A percentile compares a stretch with the other conserved stretches of the same genome.
phyloP scores from a whole-genome alignment of 1,140 invertebrate species.

The Drosophila ananassae region DNA sequence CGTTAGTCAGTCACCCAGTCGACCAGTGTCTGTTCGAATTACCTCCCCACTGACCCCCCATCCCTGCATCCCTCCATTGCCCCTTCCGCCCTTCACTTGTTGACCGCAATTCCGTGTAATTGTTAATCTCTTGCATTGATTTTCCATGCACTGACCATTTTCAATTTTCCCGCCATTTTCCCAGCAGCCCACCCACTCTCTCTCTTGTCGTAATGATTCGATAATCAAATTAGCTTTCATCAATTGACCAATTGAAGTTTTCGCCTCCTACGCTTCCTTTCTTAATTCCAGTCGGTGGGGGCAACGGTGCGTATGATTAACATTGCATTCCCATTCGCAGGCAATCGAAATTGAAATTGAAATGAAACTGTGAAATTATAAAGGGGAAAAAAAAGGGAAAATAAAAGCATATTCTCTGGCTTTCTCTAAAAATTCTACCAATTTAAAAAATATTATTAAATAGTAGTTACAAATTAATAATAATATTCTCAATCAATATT shows the following conservation, averaged over 20 bases:
- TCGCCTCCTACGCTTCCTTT: slow-evolving; percentile 1
- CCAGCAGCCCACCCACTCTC: not conserved
- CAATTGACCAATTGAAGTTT: slow-evolving; percentile 35
- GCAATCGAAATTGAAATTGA: not conserved
- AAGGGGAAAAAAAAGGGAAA: not conserved
- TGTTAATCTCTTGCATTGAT: slow-evolving; percentile 76
- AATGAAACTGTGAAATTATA: not conserved
- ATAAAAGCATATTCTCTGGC: too few relatives aligned
- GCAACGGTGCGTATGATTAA: slow-evolving; percentile 74
- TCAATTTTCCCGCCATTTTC: not conserved
- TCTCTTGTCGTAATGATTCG: slow-evolving; percentile 7
- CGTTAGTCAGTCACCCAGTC: not conserved
- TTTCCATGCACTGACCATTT: slow-evolving; percentile 34
- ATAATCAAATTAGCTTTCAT: slow-evolving; percentile 65
- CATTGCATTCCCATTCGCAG: slow-evolving; percentile 1
- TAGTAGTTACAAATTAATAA: too few relatives aligned
- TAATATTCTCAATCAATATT: too few relatives aligned
- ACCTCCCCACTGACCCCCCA: too few relatives aligned
- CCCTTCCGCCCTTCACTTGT: slow-evolving; percentile 24
- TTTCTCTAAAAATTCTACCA: too few relatives aligned
- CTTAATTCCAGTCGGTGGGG: slow-evolving; percentile 49
- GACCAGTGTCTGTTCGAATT: not conserved
- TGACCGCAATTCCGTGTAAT: slow-evolving; percentile 69
- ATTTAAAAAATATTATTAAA: too few relatives aligned
- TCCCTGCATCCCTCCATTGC: not conserved